Conservation (phyloP, 2,113 vertebrate genomes). For the Pangasianodon gigas region DNA sequence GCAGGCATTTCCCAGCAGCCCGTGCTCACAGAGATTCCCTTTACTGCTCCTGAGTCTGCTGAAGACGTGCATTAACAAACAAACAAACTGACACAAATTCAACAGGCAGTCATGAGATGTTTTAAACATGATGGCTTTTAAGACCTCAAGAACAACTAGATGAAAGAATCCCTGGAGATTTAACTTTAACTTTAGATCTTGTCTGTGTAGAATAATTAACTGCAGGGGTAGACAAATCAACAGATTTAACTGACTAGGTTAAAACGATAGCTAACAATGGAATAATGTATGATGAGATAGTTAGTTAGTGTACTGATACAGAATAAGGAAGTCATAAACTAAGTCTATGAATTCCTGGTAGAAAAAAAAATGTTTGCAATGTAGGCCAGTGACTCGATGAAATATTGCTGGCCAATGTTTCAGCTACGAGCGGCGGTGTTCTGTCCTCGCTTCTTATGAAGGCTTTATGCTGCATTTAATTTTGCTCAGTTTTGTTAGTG, state of each 20-base stretch:
- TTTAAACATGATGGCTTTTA: background rate
- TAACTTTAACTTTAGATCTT: background rate
- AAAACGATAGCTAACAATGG: background rate
- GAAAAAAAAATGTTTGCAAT: background rate
- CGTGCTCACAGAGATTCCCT: background rate
- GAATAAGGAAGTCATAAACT: background rate
- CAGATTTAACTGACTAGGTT: background rate
- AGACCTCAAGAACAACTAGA: background rate
- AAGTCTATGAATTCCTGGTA: background rate
- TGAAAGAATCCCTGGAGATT: background rate
- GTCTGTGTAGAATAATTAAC: background rate
- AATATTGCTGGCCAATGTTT: no score
- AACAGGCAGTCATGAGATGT: background rate
- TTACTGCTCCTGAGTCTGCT: background rate
- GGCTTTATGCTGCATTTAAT: background rate
- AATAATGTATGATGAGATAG: no score
- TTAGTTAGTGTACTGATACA: background rate
- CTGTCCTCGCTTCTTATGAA: no score
- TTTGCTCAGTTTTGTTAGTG: background rate
- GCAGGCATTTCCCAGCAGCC: slow-evolving; percentile 38
- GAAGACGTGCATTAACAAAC: background rate
- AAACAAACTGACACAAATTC: background rate
- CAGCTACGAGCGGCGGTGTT: no score
- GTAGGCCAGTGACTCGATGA: no score
- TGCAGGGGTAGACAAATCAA: background rate